Percentiles rank a stretch among this genome's conserved stretches.
These are phyloP conservation scores for Laupala kohalensis DNA, from an alignment of 1,140 invertebrate species.

Conservation along the genomic window DNA sequence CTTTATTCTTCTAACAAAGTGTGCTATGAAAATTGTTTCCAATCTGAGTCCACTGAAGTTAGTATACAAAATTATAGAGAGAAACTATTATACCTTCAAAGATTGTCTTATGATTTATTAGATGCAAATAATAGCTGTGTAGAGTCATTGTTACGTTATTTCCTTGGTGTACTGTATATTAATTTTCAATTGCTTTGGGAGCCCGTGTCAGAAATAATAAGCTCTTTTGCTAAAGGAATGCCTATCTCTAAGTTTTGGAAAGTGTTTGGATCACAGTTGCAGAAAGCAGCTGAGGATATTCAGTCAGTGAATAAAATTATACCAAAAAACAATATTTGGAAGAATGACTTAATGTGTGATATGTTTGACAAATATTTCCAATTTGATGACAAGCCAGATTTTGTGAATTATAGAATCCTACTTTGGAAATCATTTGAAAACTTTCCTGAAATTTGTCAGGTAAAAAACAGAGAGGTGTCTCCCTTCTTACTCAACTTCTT, in stretches of 20 bases:
- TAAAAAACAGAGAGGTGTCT: constrained; percentile 63
- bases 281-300: constrained; percentile 23
- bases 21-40: not conserved
- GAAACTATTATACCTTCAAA: not conserved
- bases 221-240: constrained; percentile 52
- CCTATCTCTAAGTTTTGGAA: constrained; percentile 60
- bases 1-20: not conserved
- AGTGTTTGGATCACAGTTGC: constrained; percentile 50
- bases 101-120: not conserved
- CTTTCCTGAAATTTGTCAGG: constrained; percentile 60
- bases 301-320: too few species aligned
- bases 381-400: constrained; percentile 45
- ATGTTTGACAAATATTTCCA: constrained; percentile 21
- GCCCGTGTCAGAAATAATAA: constrained; percentile 58
- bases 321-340: too few species aligned
- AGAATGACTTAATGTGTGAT: too few species aligned
- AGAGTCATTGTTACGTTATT: constrained; percentile 51
- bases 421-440: constrained; percentile 64
- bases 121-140: constrained; percentile 26
- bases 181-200: constrained; percentile 86
- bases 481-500: constrained; percentile 68
- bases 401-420: constrained; percentile 59
- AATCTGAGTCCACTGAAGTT: not conserved
- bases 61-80: not conserved
- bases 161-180: constrained; percentile 67